Percentiles rank a stretch among this genome's conserved stretches.
Evolutionary conservation across 1,140 invertebrate genomes (phyloP).

Genomic region (Micrasema minimum): DNA sequence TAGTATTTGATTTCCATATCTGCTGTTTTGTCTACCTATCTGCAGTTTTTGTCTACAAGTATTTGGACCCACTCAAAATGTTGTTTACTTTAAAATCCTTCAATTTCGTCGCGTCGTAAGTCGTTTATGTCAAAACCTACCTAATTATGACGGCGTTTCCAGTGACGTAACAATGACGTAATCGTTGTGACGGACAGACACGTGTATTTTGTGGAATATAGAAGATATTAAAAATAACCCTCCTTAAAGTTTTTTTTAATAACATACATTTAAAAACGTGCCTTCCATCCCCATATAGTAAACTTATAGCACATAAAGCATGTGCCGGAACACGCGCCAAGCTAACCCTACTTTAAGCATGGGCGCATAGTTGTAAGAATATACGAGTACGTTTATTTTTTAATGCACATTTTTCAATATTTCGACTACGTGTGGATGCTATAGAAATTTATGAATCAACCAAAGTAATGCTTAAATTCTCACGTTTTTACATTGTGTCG

Average conservation of each 20-base stretch:
- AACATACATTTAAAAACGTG: constrained; percentile 7
- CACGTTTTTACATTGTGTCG: neutral
- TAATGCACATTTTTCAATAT: constrained; percentile 31
- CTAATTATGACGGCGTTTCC: no score
- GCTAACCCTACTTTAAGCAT: constrained; percentile 21
- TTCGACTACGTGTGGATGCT: constrained; percentile 20
- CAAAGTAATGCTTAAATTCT: neutral
- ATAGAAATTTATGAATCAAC: constrained; percentile 12
- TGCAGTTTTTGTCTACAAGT: no score
- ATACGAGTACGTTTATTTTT: constrained; percentile 27
- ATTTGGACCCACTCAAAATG: no score
- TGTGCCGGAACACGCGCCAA: constrained; percentile 3
- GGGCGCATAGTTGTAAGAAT: constrained; percentile 1
- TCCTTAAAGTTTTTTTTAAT: neutral
- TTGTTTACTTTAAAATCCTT: neutral
- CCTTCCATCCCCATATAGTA: neutral
- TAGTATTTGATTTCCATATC: no score
- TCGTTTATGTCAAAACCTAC: neutral
- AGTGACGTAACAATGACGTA: neutral
- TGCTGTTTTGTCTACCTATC: no score
- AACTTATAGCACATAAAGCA: constrained; percentile 13
- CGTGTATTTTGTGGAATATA: neutral
- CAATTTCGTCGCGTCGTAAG: neutral
- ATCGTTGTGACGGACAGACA: neutral
- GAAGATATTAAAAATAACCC: neutral